These are phyloP conservation scores for Gastrophysa polygoni DNA, from an alignment of 2,888 invertebrate species.

Conservation along the genomic window DNA sequence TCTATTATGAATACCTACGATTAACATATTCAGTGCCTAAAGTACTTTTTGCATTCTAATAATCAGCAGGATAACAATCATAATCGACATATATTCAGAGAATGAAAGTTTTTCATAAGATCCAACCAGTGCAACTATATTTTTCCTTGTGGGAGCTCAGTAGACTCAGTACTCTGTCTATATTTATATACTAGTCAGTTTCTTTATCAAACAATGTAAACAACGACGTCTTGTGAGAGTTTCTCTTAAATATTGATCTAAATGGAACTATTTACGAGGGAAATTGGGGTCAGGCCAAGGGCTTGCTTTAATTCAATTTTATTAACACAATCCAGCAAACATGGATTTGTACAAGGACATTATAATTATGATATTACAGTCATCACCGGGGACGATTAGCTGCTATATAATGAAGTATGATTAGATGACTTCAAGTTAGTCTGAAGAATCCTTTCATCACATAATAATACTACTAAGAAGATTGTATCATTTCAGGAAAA, in stretches of 20 bases:
- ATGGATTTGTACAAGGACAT: slow-evolving; percentile 39
- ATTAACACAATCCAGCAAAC: slow-evolving; percentile 38
- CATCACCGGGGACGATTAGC: not conserved
- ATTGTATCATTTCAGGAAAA: too few relatives aligned
- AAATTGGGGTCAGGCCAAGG: slow-evolving; percentile 47
- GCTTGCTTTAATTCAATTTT: slow-evolving; percentile 42
- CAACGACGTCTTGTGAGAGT: not conserved
- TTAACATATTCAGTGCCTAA: slow-evolving; percentile 28
- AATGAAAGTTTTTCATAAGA: not conserved
- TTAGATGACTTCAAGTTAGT: too few relatives aligned
- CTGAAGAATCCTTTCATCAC: too few relatives aligned
- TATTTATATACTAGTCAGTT: not conserved
- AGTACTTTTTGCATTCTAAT: slow-evolving; percentile 25
- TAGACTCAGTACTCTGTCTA: not conserved
- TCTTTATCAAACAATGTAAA: not conserved
- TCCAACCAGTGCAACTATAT: not conserved
- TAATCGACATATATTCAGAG: slow-evolving; percentile 1
- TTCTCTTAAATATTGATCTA: slow-evolving; percentile 10
- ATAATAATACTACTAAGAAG: too few relatives aligned
- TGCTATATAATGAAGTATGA: too few relatives aligned
- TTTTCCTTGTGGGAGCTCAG: not conserved
- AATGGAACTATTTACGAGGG: slow-evolving; percentile 21
- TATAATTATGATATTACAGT: slow-evolving; percentile 19
- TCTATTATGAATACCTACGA: slow-evolving; percentile 28
- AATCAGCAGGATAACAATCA: slow-evolving; percentile 24